Base-by-base conservation (phyloP, 2,888 invertebrate species). In the Cheilosia grossa region DNA sequence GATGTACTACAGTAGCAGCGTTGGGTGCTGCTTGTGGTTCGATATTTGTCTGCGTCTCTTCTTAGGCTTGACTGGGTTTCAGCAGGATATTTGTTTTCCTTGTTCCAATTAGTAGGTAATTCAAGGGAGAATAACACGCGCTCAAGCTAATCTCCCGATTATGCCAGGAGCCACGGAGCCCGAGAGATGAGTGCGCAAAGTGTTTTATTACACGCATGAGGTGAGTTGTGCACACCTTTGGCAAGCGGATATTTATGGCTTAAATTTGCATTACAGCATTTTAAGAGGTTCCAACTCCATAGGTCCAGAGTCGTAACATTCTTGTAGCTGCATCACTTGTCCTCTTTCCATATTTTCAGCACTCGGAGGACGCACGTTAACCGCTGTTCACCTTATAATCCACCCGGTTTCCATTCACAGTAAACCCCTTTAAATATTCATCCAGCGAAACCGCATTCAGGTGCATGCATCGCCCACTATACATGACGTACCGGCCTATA, bases 31-130 rank as follows among this genome's bases (percentile, higher is more conserved):
- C 47, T 59, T 2, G 42, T 61, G 42, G 58, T 59, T 66, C 54
- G 64, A 59, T 51, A 79, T 54, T 73, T 54, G 59, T 44, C 56
- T 40, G 51, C 15, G 42, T 24, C 21, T 40, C 21, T 19, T 27
- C 24, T 58, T 47, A 2, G 47, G 30, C 40, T 33, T 66, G 42
- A 15, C 10, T 69, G 54, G 30, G 21, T 17, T 30, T 53, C 27
- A 4, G 27, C 67, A 78, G 33, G 61, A 78, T 66, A 54, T 66
- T 81, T 70, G 42, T 64, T 64, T 70, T 37, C 49, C 64, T 66
- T 80, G 37, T 80, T 59, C 61, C 81, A 85, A 85, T 85, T 85
- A 85, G 75, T 72, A 77, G 75, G 75, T 85, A 77, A 81, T 85
- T 85, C 70, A 58, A 54, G 49, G 59, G 37, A 66, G 44, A 56